Evolutionary conservation across 2,113 vertebrate species (phyloP).

Genomic region (Nansenia antarctica): DNA sequence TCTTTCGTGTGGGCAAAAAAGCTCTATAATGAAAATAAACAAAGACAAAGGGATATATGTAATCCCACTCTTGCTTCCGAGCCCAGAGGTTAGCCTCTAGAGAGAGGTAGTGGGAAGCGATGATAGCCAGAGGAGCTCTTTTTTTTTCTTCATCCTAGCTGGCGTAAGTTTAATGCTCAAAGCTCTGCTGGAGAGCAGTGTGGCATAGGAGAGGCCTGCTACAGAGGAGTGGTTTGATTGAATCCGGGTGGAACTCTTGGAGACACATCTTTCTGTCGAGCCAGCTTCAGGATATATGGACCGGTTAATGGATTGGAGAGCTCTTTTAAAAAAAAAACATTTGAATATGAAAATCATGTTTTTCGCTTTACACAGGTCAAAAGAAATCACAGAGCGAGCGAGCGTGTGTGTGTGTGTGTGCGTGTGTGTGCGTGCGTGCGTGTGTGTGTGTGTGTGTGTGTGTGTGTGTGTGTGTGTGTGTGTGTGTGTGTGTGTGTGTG

Average conservation of each 20-base stretch:
- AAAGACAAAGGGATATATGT: slow-evolving; percentile 56
- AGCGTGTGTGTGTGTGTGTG: not conserved
- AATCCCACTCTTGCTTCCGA: slow-evolving; percentile 57
- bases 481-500: not conserved
- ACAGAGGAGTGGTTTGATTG: slow-evolving; percentile 48
- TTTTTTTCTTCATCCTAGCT: slow-evolving; percentile 39
- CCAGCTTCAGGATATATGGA: slow-evolving; percentile 18
- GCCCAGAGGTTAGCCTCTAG: slow-evolving; percentile 50
- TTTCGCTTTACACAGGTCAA: slow-evolving; percentile 31
- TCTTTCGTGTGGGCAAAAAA: slow-evolving; percentile 63
- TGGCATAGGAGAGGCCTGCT: slow-evolving; percentile 24
- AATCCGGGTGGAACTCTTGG: slow-evolving; percentile 52
- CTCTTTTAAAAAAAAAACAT: slow-evolving; percentile 11
- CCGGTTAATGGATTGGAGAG: slow-evolving; percentile 9
- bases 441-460: not conserved
- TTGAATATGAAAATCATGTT: slow-evolving; percentile 36
- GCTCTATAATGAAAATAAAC: slow-evolving; percentile 63
- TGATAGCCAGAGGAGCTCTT: slow-evolving; percentile 47
- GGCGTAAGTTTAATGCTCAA: slow-evolving; percentile 44
- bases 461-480: not conserved
- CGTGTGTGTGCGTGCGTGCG: slow-evolving; percentile 12
- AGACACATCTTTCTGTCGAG: slow-evolving; percentile 25
- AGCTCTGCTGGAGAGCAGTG: slow-evolving; percentile 45
- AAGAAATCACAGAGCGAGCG: not conserved
- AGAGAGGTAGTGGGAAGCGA: slow-evolving; percentile 24